Conservation (phyloP, 92 coral and sea anemone species). For the Diadumene lineata region DNA sequence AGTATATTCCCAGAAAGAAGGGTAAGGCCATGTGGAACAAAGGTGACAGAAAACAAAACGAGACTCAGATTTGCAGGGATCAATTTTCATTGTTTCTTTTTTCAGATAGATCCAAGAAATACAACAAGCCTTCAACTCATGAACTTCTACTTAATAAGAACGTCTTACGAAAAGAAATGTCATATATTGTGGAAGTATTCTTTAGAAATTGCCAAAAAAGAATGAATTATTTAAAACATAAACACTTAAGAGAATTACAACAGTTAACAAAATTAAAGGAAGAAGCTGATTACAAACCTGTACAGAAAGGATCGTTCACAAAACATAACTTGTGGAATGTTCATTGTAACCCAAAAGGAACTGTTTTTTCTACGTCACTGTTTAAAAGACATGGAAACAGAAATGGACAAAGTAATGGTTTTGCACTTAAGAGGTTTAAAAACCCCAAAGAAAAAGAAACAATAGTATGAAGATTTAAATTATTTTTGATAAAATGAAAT, state of each 20-base stretch:
- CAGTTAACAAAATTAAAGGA: slow-evolving; percentile 61
- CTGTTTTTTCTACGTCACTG: slow-evolving; percentile 24
- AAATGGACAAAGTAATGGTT: slow-evolving; percentile 31
- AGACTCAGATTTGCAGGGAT: too few species aligned
- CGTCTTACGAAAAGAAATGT: slow-evolving; percentile 62
- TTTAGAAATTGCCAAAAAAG: slow-evolving; percentile 49
- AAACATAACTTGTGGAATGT: slow-evolving; percentile 42
- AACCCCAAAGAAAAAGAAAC: slow-evolving; percentile 50
- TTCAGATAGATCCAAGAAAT: slow-evolving; percentile 30
- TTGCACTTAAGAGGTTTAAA: slow-evolving; percentile 23
- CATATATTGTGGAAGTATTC: slow-evolving; percentile 56
- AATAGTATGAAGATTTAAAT: slow-evolving; percentile 24
- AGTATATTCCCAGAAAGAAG: too few species aligned
- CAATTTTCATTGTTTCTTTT: neutral
- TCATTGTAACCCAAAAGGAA: slow-evolving; percentile 24
- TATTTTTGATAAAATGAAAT: neutral
- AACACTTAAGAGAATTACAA: slow-evolving; percentile 73
- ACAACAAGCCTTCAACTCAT: slow-evolving; percentile 27
- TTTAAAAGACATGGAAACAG: slow-evolving; percentile 23
- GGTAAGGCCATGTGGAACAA: too few species aligned
- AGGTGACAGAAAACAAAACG: too few species aligned
- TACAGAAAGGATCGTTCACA: slow-evolving; percentile 33
- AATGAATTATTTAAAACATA: slow-evolving; percentile 42
- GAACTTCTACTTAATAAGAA: slow-evolving; percentile 30
- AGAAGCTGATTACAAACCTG: slow-evolving; percentile 28